Conservation (phyloP, 2,888 invertebrate genomes). For the Heliconius cydno region DNA sequence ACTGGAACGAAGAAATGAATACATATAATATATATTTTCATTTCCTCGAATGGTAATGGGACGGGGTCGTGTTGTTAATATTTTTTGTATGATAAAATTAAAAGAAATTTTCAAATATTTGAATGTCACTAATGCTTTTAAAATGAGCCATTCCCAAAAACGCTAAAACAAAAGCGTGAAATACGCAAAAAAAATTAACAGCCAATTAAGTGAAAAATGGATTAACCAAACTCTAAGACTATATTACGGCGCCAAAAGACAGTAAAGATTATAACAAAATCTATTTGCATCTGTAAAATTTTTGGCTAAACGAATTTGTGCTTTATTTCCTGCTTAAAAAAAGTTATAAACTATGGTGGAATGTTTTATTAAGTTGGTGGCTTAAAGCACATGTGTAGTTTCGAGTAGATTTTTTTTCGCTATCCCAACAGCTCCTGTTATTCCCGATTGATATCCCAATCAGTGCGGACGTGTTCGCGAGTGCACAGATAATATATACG, state of each 20-base stretch:
- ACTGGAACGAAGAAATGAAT: too few species aligned
- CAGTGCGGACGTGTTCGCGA: slow-evolving; percentile 61
- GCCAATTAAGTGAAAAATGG: slow-evolving; percentile 44
- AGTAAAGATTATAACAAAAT: slow-evolving; percentile 49
- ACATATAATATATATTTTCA: too few species aligned
- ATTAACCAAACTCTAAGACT: slow-evolving; percentile 38
- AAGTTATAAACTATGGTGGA: slow-evolving; percentile 23
- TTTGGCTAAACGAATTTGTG: slow-evolving; percentile 26
- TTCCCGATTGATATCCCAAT: slow-evolving; percentile 63
- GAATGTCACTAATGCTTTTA: slow-evolving; percentile 19
- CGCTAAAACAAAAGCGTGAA: slow-evolving; percentile 19
- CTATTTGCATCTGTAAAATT: slow-evolving; percentile 46
- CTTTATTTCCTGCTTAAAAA: slow-evolving; percentile 34
- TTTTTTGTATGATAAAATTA: neutral
- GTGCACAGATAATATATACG: slow-evolving; percentile 57
- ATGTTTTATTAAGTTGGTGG: slow-evolving; percentile 31
- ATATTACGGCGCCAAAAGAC: slow-evolving; percentile 67
- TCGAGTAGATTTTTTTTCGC: slow-evolving; percentile 63
- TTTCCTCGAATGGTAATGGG: too few species aligned
- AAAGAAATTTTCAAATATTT: neutral
- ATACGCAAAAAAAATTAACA: slow-evolving; percentile 41
- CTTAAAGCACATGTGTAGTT: slow-evolving; percentile 54
- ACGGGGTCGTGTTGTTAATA: neutral
- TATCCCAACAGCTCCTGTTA: slow-evolving; percentile 69
- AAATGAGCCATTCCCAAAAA: slow-evolving; percentile 14